Evolutionary conservation across 2,797 vertebrate genomes (phyloP).

Genomic region (Crenuchus spilurus): DNA sequence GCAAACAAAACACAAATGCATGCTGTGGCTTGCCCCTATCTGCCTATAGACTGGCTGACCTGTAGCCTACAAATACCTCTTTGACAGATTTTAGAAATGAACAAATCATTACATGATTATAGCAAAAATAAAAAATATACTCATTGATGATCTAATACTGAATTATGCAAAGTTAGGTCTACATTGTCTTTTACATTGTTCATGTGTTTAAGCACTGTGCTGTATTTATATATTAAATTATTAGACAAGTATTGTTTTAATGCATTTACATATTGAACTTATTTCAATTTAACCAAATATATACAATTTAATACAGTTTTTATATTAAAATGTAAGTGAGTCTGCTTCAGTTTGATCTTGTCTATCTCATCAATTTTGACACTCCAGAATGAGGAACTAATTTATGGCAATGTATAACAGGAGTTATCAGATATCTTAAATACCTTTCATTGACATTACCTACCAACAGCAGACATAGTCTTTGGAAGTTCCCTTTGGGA

Average conservation of each 20-base stretch:
- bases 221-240: too few species aligned
- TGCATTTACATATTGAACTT: too few species aligned
- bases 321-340: too few species aligned
- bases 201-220: too few species aligned
- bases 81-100: conserved; percentile 7
- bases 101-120: not conserved
- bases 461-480: not conserved
- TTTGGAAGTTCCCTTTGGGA: not conserved
- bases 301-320: too few species aligned
- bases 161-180: too few species aligned
- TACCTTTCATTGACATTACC: not conserved
- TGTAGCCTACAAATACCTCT: conserved; percentile 21
- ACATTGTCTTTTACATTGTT: too few species aligned
- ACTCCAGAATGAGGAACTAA: conserved; percentile 4
- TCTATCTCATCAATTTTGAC: conserved; percentile 6
- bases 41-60: conserved; percentile 33
- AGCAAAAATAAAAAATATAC: not conserved
- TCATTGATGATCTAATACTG: too few species aligned
- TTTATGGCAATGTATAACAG: conserved; percentile 21
- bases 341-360: not conserved
- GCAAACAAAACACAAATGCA: conserved; percentile 16
- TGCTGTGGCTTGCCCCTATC: conserved; percentile 38
- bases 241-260: too few species aligned
- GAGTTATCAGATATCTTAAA: not conserved
- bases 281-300: too few species aligned